A percentile compares a stretch with the other conserved stretches of the same genome.
These are phyloP conservation scores for Pachydiplax longipennis DNA, from an alignment of 2,888 invertebrate species.

Conservation along the genomic window DNA sequence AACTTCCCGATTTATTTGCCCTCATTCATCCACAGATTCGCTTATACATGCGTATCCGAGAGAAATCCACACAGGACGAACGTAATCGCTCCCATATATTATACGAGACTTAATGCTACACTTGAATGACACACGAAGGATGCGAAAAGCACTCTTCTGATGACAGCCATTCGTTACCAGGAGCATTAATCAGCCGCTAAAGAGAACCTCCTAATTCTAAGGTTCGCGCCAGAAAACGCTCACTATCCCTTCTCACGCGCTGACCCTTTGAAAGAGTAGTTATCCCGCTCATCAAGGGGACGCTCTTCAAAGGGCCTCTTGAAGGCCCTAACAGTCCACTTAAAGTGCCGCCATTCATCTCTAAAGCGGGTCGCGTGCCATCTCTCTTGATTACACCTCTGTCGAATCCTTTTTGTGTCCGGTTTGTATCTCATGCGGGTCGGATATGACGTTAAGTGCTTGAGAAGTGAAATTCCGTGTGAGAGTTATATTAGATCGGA, in stretches of 20 bases:
- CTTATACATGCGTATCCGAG: background rate
- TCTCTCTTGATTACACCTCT: conserved; percentile 26
- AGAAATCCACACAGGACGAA: background rate
- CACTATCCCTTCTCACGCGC: background rate
- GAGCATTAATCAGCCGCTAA: background rate
- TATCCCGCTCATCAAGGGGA: no score
- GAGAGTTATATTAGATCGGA: no score
- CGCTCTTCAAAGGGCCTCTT: no score
- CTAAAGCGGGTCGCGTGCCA: background rate
- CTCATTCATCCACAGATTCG: background rate
- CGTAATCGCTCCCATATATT: background rate
- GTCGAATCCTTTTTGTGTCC: background rate
- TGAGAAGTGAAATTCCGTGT: no score
- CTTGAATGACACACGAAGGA: background rate
- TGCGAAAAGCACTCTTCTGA: background rate
- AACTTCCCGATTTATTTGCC: background rate
- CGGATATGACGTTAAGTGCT: background rate
- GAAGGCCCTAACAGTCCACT: background rate
- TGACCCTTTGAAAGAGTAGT: background rate
- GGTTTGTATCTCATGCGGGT: background rate
- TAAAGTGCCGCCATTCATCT: background rate
- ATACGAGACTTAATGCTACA: background rate
- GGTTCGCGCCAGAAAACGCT: background rate
- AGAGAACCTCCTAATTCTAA: background rate
- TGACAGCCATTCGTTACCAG: background rate